Conservation (phyloP, 2,888 invertebrate species). For the Euphydryas editha region DNA sequence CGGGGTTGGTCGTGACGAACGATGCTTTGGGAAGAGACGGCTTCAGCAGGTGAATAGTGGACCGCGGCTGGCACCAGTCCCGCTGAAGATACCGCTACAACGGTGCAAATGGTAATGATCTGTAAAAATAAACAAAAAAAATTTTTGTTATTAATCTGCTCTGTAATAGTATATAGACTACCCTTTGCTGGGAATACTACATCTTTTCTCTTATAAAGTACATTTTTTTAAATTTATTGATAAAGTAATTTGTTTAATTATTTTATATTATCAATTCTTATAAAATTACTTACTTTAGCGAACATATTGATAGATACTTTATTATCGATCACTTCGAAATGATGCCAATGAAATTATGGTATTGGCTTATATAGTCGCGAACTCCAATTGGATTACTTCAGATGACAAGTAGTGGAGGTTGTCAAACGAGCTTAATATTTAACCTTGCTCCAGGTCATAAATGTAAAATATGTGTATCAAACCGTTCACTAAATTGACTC, state of each 20-base stretch:
- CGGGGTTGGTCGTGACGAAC: conserved; percentile 63
- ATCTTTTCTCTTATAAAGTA: no score
- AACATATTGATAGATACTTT: conserved; percentile 35
- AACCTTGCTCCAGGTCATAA: conserved; percentile 46
- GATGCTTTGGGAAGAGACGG: conserved; percentile 65
- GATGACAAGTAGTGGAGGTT: conserved; percentile 45
- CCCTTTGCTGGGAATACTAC: no score
- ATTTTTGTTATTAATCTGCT: background rate
- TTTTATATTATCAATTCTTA: background rate
- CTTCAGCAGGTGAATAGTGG: conserved; percentile 60
- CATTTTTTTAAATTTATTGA: background rate
- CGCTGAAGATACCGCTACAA: conserved; percentile 53
- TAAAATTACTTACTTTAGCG: conserved; percentile 34
- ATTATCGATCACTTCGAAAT: conserved; percentile 24
- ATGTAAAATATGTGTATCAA: conserved; percentile 38
- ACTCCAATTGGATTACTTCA: conserved; percentile 40
- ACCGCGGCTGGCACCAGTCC: conserved; percentile 58
- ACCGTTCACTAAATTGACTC: conserved; percentile 40
- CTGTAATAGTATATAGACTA: background rate
- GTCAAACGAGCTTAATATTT: conserved; percentile 45
- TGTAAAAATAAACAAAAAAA: conserved; percentile 43
- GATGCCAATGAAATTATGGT: conserved; percentile 31
- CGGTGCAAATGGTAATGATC: conserved; percentile 49
- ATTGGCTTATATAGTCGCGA: conserved; percentile 40
- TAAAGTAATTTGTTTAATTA: background rate